These are phyloP conservation scores for Scytalopus superciliaris DNA, from an alignment of 2,113 vertebrate species.

Conservation along the genomic window DNA sequence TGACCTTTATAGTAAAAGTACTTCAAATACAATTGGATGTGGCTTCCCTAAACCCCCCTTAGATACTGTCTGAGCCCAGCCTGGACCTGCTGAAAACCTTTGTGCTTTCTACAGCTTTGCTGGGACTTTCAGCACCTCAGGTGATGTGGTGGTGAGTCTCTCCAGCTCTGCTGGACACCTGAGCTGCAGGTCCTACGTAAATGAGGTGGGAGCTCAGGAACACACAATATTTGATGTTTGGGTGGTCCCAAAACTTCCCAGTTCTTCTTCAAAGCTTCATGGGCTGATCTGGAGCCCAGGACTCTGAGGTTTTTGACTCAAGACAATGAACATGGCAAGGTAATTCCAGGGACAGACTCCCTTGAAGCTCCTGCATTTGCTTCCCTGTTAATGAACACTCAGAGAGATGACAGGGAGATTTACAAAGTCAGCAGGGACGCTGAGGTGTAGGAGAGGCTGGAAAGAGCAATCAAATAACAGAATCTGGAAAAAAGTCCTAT, in stretches of 20 bases:
- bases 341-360: neutral
- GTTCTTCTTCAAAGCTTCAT: neutral
- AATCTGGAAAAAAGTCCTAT: neutral
- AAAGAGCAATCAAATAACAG: neutral
- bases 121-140: neutral
- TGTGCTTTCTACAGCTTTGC: neutral
- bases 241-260: neutral
- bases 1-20: neutral
- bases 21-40: neutral
- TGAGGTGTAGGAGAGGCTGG: neutral
- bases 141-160: neutral
- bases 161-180: neutral
- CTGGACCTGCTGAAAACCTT: neutral
- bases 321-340: neutral
- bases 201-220: neutral
- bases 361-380: neutral
- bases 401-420: neutral
- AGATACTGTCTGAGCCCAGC: neutral
- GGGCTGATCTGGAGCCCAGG: neutral
- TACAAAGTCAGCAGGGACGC: neutral
- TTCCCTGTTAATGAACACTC: neutral
- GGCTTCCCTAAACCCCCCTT: neutral
- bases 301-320: neutral
- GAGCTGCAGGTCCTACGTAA: neutral
- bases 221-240: fast-evolving